Evolutionary conservation across 2,113 vertebrate genomes (phyloP).

Genomic region (Eurystomus gularis): DNA sequence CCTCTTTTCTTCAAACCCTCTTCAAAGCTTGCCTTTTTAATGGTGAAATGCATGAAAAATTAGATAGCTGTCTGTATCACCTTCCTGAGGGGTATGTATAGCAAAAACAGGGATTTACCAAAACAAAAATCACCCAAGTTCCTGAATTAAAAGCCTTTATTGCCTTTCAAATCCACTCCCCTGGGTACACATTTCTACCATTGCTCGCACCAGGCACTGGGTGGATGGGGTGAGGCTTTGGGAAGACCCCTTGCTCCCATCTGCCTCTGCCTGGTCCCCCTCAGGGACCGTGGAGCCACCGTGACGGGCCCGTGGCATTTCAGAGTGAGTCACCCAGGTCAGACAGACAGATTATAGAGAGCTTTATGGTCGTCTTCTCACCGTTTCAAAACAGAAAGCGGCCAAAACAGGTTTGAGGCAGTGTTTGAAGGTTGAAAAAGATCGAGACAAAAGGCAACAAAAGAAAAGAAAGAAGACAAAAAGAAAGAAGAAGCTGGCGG

Average conservation of each 20-base stretch:
- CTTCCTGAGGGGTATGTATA: not conserved
- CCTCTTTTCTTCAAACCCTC: not conserved
- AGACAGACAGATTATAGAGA: not conserved
- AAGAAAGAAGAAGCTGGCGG: not conserved
- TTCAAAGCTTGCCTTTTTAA: not conserved
- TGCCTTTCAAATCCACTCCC: not conserved
- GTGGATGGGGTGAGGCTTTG: not conserved
- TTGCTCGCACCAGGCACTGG: accelerated
- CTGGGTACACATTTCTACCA: not conserved
- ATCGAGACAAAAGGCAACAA: not conserved
- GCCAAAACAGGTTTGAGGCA: slow-evolving; percentile 19
- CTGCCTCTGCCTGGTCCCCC: not conserved
- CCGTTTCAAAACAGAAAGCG: not conserved
- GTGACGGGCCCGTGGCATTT: not conserved
- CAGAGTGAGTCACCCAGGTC: not conserved
- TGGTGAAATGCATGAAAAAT: slow-evolving; percentile 8
- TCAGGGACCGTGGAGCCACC: accelerated
- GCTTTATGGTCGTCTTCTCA: not conserved
- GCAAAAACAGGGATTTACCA: not conserved
- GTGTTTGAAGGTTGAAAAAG: not conserved
- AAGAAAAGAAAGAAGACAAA: not conserved
- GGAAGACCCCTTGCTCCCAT: accelerated
- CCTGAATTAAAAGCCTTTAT: not conserved
- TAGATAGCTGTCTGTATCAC: not conserved
- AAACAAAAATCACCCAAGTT: not conserved